A percentile compares a stretch with the other conserved stretches of the same genome.
Evolutionary conservation across 1,140 invertebrate species (phyloP).

Genomic region (fruit fly (Drosophila melanogaster)): DNA sequence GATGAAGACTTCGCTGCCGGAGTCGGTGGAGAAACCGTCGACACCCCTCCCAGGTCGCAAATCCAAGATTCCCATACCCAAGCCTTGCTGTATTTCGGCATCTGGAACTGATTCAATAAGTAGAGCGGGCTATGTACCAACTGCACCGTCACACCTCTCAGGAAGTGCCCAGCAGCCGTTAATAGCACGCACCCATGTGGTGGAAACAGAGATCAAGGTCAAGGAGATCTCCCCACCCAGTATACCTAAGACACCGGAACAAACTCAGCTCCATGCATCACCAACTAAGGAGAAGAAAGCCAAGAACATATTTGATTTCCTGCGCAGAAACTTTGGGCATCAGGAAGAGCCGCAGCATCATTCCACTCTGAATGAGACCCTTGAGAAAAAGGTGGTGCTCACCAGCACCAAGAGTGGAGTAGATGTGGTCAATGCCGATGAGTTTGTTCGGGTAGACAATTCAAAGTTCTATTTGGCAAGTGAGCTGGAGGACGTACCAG

Average conservation of each 20-base stretch:
- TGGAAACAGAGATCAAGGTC: constrained; percentile 79
- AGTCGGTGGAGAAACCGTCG: constrained; percentile 23
- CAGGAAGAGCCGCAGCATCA: constrained; percentile 56
- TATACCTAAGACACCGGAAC: constrained; percentile 32
- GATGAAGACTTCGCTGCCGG: constrained; percentile 61
- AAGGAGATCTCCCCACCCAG: constrained; percentile 57
- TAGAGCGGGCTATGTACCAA: constrained; percentile 58
- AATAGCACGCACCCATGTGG: constrained; percentile 69
- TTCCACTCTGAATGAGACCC: constrained; percentile 63
- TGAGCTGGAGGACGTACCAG: constrained; percentile 37
- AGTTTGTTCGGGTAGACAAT: constrained; percentile 69
- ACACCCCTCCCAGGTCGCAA: constrained; percentile 59
- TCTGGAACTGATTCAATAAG: constrained; percentile 72
- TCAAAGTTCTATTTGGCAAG: constrained; percentile 77
- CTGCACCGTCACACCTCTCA: not conserved
- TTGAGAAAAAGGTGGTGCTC: constrained; percentile 70
- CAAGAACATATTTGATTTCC: constrained; percentile 83
- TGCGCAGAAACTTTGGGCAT: constrained; percentile 77
- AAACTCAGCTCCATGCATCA: constrained; percentile 13
- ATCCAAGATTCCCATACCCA: constrained; percentile 81
- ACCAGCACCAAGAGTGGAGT: constrained; percentile 74
- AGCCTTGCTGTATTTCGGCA: constrained; percentile 65
- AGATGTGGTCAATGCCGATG: constrained; percentile 66
- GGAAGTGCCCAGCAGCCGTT: constrained; percentile 48
- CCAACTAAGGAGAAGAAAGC: constrained; percentile 69